These are phyloP conservation scores for Vulpes ferrilata DNA, from an alignment of 2,113 vertebrate species.

Conservation along the genomic window DNA sequence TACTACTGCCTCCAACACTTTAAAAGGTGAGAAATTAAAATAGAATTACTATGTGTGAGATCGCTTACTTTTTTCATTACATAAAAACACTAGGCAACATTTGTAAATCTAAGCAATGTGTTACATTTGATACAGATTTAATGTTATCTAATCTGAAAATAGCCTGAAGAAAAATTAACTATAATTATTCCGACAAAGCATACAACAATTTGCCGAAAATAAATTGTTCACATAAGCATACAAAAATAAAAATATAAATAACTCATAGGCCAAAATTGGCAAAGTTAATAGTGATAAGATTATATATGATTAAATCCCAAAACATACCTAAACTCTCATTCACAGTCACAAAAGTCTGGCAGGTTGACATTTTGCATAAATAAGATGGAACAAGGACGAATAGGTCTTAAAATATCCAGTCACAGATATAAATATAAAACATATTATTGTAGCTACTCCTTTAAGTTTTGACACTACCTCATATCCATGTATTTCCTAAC, in stretches of 20 bases:
- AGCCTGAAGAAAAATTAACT: background rate
- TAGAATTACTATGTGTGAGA: background rate
- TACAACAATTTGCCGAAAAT: background rate
- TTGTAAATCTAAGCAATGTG: background rate
- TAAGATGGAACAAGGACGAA: background rate
- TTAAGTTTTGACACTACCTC: background rate
- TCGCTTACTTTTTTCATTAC: background rate
- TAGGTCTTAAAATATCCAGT: background rate
- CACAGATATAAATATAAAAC: background rate
- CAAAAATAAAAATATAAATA: conserved; percentile 33
- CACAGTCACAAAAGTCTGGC: background rate
- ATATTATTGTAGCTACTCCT: background rate
- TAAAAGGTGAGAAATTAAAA: background rate
- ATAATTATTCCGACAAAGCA: conserved; percentile 3
- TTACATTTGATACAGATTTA: background rate
- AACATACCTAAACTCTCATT: conserved; percentile 2
- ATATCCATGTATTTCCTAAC: background rate
- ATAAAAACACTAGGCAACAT: background rate
- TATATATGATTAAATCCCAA: background rate
- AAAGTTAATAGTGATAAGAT: background rate
- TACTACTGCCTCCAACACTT: background rate
- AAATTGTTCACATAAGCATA: background rate
- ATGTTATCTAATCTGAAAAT: conserved; percentile 37
- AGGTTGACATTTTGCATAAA: background rate
- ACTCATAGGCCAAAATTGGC: background rate